Base-by-base conservation (phyloP, 2,113 vertebrate genomes). In the Mobula birostris region DNA sequence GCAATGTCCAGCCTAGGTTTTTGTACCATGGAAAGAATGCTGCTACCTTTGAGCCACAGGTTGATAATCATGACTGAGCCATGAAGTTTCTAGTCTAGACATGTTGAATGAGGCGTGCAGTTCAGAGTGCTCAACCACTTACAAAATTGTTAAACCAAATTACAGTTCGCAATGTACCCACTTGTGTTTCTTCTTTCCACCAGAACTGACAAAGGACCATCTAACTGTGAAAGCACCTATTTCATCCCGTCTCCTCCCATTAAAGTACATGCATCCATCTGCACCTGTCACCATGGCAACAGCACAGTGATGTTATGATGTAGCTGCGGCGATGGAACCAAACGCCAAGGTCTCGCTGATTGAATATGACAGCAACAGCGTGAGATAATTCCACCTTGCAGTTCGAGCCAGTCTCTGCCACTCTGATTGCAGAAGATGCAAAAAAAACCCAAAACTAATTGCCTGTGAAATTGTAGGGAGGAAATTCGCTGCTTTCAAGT, bases 381-480 rank as follows among this genome's bases (percentile, higher is more conserved):
- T 32, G 19, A 63, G 63, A 66, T 91, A 91, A 91, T 68, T 91
- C 63, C 32, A 91, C 63, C 68, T 40, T 72, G 7, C 58, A 88
- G 27, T 72, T 72, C 36, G 72, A 72, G 83, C 15, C 58, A 88
- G 83, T 29, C 19, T 48, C 68, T 72, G 32, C 90, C 70, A 48
- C 36, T 92, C 24, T 92, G 66, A 63, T 40, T 70, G 70, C 90
- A 70, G 58, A 72, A 61, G 66, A 92, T 21, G 68, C 72, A 66
- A n/a, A 77, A n/a, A 14, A 80, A 80, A 80, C 48, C 48, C 48
- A 92, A 92, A 92, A 72, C 61, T 29, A 72, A 72, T 72, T 92
- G 90, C 90, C 90, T 72, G 66, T 36, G 66, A 92, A 92, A 48
- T 92, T 92, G 90, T 36, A 40, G n/a, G 66, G n/a, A 91, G 66